These are phyloP conservation scores for Dendrocincla fuliginosa DNA, from an alignment of 2,797 vertebrate genomes.

Conservation along the genomic window DNA sequence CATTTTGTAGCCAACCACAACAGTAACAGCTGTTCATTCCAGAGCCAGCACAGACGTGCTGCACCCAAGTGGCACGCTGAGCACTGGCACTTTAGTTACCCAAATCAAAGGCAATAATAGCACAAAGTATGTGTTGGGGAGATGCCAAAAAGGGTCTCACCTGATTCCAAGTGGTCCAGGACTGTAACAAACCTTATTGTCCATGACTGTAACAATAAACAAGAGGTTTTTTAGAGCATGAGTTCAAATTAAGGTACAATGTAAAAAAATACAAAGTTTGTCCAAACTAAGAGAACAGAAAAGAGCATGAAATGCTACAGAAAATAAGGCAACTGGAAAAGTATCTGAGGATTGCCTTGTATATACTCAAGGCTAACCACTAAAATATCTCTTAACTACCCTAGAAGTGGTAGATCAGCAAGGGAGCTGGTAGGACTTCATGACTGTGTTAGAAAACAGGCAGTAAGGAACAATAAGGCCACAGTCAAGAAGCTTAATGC, in stretches of 20 bases:
- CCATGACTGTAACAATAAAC: neutral
- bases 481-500: neutral
- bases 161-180: neutral
- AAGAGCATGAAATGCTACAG: neutral
- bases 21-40: slow-evolving; percentile 39
- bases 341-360: neutral
- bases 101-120: slow-evolving; percentile 24
- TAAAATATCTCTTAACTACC: neutral
- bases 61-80: neutral
- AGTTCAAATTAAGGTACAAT: neutral
- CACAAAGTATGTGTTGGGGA: neutral
- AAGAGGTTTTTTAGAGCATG: neutral
- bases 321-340: neutral
- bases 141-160: neutral
- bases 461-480: neutral
- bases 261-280: neutral
- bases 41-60: neutral
- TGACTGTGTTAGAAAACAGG: neutral
- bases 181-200: neutral
- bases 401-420: neutral
- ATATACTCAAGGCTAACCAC: neutral
- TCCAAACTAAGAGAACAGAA: neutral
- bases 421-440: neutral
- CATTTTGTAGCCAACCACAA: slow-evolving; percentile 20
- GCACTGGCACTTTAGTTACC: neutral